phyloP scores from a whole-genome alignment of 2,113 vertebrate species.

The Amblyornis subalaris region DNA sequence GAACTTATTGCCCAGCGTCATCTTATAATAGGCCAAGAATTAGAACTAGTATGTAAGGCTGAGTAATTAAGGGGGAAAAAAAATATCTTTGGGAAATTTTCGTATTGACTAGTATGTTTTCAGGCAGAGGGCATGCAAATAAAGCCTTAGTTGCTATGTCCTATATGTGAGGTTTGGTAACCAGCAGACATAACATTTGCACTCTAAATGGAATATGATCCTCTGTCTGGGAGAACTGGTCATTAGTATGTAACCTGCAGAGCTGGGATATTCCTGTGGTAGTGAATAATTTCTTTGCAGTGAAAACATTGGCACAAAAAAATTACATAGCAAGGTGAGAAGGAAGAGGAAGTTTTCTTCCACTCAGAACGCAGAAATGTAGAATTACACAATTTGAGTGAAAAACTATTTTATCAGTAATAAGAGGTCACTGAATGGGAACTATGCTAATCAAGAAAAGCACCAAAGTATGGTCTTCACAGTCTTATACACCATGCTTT shows the following conservation, averaged over 20 bases:
- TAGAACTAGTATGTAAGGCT: background rate
- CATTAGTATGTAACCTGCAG: slow-evolving; percentile 8
- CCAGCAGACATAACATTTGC: background rate
- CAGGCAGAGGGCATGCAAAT: background rate
- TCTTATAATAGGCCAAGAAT: background rate
- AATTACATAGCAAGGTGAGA: background rate
- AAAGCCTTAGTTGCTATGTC: background rate
- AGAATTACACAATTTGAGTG: background rate
- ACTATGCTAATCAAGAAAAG: background rate
- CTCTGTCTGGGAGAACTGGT: background rate
- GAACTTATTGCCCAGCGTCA: background rate
- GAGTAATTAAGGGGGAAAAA: background rate
- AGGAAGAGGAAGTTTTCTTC: background rate
- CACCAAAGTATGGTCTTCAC: background rate
- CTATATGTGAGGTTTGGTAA: background rate
- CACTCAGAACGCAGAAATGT: background rate
- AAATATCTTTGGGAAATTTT: background rate
- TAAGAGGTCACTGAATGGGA: background rate
- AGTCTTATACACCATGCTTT: background rate
- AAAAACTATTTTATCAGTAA: background rate
- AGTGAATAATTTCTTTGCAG: background rate
- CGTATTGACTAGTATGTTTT: background rate
- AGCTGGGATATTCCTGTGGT: background rate
- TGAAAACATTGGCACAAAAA: background rate
- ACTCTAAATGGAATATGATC: slow-evolving; percentile 3